Conservation (phyloP, 2,888 invertebrate genomes). For the Spodoptera littoralis region DNA sequence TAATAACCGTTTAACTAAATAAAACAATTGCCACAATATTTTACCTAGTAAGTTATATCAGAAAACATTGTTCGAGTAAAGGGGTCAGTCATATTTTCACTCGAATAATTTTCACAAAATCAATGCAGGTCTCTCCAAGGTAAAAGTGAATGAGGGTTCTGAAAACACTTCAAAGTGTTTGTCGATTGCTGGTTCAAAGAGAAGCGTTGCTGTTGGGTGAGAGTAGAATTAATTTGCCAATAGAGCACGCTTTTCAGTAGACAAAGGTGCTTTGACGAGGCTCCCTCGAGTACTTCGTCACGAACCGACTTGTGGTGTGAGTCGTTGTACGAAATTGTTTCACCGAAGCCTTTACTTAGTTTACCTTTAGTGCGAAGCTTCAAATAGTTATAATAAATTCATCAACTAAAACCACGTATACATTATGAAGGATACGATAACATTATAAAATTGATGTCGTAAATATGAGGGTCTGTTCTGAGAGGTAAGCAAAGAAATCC, state of each 20-base stretch:
- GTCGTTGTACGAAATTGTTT: constrained; percentile 59
- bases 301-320: constrained; percentile 53
- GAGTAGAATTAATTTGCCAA: constrained; percentile 79
- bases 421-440: constrained; percentile 18
- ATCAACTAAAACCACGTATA: constrained; percentile 29
- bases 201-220: constrained; percentile 61
- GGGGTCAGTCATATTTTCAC: constrained; percentile 14
- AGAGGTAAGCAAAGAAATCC: constrained; percentile 55
- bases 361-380: constrained; percentile 2
- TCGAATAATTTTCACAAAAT: constrained; percentile 37
- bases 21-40: constrained; percentile 21
- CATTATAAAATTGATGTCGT: constrained; percentile 14
- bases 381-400: constrained; percentile 24
- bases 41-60: constrained; percentile 11
- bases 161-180: constrained; percentile 69
- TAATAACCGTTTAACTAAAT: constrained; percentile 9
- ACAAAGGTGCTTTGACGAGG: constrained; percentile 76
- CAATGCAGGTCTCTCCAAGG: constrained; percentile 43
- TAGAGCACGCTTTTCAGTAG: constrained; percentile 68
- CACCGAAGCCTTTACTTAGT: constrained; percentile 41
- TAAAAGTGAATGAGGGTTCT: constrained; percentile 60
- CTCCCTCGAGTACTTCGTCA: constrained; percentile 59
- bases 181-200: constrained; percentile 69
- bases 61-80: constrained; percentile 15
- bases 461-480: constrained; percentile 34